Percentiles rank a stretch among this genome's conserved stretches.
These are phyloP conservation scores for Calcarius lapponicus DNA, from an alignment of 2,797 vertebrate species.

Conservation along the genomic window DNA sequence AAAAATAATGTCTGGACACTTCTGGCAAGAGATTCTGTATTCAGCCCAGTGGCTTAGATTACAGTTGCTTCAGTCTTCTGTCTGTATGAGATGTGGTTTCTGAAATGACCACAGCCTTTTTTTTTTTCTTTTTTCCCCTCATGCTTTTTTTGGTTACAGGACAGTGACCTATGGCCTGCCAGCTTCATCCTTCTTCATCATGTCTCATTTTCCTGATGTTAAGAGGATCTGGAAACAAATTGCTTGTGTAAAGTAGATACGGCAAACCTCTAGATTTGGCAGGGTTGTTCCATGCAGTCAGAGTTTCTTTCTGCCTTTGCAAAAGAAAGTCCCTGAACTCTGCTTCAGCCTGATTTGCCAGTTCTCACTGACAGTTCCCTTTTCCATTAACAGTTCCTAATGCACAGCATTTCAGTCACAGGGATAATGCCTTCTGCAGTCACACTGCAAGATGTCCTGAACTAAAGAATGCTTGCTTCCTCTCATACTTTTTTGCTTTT, in stretches of 20 bases:
- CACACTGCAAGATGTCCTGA: neutral
- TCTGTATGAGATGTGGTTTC: neutral
- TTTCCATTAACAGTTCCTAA: neutral
- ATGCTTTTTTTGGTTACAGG: neutral
- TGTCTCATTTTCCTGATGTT: neutral
- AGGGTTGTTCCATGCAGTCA: neutral
- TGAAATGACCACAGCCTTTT: neutral
- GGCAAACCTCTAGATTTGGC: neutral
- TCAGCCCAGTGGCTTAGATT: neutral
- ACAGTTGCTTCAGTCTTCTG: neutral
- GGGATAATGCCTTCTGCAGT: neutral
- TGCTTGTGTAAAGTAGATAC: neutral
- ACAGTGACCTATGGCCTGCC: neutral
- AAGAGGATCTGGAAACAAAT: neutral
- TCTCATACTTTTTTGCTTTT: neutral
- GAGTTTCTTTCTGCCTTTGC: neutral
- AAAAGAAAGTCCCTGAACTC: constrained; percentile 1
- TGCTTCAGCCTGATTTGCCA: neutral
- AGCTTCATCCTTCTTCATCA: neutral
- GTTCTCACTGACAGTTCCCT: neutral
- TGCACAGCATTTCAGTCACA: neutral
- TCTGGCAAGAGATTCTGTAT: neutral
- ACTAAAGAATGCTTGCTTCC: neutral
- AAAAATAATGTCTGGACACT: neutral
- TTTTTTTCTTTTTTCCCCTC: too few relatives aligned